A percentile compares a stretch with the other conserved stretches of the same genome.
Conservation (phyloP, 2,113 vertebrate species). For the Platysternon megacephalum region DNA sequence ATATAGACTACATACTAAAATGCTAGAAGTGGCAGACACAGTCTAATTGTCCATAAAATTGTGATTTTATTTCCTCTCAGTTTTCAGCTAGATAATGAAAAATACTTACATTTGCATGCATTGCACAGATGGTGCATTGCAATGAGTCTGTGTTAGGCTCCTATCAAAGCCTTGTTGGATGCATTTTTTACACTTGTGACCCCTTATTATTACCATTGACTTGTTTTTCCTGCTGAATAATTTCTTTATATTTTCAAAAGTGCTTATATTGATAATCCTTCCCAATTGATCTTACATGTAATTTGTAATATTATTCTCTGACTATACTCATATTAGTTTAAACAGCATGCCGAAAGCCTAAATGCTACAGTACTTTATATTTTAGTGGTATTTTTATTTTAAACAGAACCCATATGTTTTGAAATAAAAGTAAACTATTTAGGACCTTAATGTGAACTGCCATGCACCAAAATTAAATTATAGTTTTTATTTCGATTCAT, state of each 20-base stretch:
- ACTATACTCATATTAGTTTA: not conserved
- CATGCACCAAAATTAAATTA: not conserved
- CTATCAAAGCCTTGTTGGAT: not conserved
- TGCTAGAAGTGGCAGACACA: not conserved
- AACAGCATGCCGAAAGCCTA: not conserved
- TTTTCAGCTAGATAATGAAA: conserved; percentile 24
- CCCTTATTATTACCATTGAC: conserved; percentile 3
- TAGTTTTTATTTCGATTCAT: not conserved
- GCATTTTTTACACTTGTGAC: conserved; percentile 52
- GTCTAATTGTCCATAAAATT: not conserved
- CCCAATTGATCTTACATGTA: not conserved
- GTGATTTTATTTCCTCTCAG: not conserved
- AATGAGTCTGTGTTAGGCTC: not conserved
- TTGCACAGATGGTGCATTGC: conserved; percentile 43
- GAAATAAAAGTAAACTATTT: not conserved
- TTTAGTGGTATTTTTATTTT: not conserved
- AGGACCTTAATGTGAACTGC: not conserved
- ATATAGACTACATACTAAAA: not conserved
- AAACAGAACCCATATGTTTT: not conserved
- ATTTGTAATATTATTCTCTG: not conserved
- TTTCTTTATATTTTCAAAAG: conserved; percentile 2
- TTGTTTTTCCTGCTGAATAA: conserved; percentile 28
- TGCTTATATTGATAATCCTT: not conserved
- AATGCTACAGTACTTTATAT: not conserved
- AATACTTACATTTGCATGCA: not conserved